These are phyloP conservation scores for Alloscopus bannaensis DNA, from an alignment of 2,888 invertebrate species.

Conservation along the genomic window DNA sequence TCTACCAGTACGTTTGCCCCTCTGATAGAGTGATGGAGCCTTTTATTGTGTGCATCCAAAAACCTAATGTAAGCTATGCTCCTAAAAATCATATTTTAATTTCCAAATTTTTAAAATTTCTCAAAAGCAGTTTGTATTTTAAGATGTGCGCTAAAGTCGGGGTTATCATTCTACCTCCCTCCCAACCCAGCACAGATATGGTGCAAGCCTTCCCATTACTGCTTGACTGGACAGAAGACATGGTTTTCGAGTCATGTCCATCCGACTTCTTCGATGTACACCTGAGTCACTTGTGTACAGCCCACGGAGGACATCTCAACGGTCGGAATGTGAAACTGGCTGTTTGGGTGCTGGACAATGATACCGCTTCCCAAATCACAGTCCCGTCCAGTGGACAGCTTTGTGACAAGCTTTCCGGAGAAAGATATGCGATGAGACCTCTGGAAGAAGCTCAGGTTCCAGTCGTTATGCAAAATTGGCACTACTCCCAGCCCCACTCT, in stretches of 20 bases:
- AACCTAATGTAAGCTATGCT: background rate
- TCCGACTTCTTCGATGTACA: background rate
- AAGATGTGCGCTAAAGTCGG: background rate
- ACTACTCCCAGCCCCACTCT: background rate
- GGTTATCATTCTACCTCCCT: background rate
- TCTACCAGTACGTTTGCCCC: no score
- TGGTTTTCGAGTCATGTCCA: background rate
- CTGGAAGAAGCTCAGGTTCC: background rate
- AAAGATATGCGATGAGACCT: background rate
- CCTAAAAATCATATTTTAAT: background rate
- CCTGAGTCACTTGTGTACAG: background rate
- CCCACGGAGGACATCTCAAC: background rate
- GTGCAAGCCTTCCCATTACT: background rate
- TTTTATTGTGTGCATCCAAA: constrained; percentile 8
- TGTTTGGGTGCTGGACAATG: background rate
- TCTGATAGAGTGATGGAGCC: no score
- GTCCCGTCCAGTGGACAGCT: background rate
- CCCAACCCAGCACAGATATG: background rate
- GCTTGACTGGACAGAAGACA: background rate
- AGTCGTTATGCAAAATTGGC: background rate
- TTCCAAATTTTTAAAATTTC: no score
- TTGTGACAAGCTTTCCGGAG: background rate
- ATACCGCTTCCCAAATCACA: background rate
- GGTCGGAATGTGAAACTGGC: background rate
- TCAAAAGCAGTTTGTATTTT: no score